phyloP scores from a whole-genome alignment of 2,113 vertebrate genomes.

The Grammomys surdaster region DNA sequence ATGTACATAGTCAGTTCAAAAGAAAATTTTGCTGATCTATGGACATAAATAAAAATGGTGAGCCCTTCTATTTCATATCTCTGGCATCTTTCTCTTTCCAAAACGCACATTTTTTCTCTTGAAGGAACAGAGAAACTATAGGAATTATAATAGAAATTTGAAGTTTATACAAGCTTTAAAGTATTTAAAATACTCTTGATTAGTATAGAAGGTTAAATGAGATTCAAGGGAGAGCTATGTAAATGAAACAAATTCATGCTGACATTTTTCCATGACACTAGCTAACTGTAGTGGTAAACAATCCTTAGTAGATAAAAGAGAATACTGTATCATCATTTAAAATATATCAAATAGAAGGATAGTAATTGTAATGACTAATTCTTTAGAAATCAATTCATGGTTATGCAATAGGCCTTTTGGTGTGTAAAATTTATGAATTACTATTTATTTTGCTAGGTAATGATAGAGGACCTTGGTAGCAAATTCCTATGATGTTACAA shows the following conservation, averaged over 20 bases:
- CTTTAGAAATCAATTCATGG: not conserved
- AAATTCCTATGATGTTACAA: not conserved
- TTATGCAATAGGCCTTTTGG: not conserved
- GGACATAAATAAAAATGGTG: constrained; percentile 23
- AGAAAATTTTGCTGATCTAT: not conserved
- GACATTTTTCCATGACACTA: not conserved
- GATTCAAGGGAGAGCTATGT: not conserved
- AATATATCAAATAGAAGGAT: not conserved
- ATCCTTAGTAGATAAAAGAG: not conserved
- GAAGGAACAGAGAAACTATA: not conserved
- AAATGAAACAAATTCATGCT: not conserved
- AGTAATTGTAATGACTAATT: not conserved
- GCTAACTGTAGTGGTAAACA: not conserved
- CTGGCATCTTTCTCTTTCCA: not conserved
- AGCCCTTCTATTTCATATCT: not conserved
- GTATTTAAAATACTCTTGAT: constrained; percentile 16
- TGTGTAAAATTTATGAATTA: not conserved
- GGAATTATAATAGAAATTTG: constrained; percentile 1
- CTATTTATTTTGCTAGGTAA: not conserved
- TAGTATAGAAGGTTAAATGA: not conserved
- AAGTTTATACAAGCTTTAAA: not conserved
- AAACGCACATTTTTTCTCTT: constrained; percentile 3
- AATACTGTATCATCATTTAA: no score
- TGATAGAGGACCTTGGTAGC: no score
- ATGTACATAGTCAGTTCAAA: not conserved